Percentiles rank a stretch among this genome's conserved stretches.
Evolutionary conservation across 2,888 invertebrate species (phyloP).

Genomic region (Lithosia quadra): DNA sequence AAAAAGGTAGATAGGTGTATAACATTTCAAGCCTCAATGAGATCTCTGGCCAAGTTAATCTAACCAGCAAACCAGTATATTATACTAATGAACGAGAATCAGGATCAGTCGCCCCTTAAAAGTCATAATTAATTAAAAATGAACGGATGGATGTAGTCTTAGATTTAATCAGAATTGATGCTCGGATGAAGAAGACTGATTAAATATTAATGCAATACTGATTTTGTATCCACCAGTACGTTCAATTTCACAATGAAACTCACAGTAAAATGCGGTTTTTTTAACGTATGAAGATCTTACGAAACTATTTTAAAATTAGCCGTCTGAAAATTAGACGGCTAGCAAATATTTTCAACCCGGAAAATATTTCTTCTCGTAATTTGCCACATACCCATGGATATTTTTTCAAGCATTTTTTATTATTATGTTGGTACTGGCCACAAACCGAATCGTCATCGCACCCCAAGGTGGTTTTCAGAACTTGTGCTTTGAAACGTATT

Average conservation of each 20-base stretch:
- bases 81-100: too few species aligned
- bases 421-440: not conserved
- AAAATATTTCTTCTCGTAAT: not conserved
- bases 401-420: not conserved
- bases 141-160: too few species aligned
- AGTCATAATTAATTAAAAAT: too few species aligned
- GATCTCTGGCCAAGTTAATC: too few species aligned
- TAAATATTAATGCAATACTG: too few species aligned
- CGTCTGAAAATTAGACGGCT: not conserved
- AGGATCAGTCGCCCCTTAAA: too few species aligned
- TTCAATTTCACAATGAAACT: not conserved
- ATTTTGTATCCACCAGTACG: too few species aligned
- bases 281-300: not conserved
- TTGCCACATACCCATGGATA: not conserved
- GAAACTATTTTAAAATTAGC: slow-evolving; percentile 6
- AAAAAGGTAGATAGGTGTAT: too few species aligned
- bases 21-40: too few species aligned
- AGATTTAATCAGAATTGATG: too few species aligned
- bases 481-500: not conserved
- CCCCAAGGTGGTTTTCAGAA: slow-evolving; percentile 1
- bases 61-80: too few species aligned
- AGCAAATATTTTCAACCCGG: slow-evolving; percentile 1
- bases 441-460: not conserved
- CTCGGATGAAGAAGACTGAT: too few species aligned
- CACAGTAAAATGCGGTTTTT: not conserved